phyloP scores from a whole-genome alignment of 2,888 invertebrate genomes.

The Lampropteryx suffumata region DNA sequence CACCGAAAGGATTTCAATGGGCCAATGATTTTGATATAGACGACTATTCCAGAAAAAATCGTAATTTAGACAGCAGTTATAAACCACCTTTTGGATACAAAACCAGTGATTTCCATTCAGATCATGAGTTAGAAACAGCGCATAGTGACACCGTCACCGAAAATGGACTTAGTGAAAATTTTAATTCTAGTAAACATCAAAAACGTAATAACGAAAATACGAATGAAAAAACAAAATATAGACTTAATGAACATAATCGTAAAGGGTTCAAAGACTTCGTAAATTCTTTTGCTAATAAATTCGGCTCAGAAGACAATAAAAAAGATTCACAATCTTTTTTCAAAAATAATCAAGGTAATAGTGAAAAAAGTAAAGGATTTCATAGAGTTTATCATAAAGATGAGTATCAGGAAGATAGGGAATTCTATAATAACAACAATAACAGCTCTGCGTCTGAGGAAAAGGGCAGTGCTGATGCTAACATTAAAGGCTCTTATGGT shows the following conservation, averaged over 20 bases:
- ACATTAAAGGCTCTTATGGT: conserved; percentile 56
- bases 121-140: neutral
- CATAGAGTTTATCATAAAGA: conserved; percentile 70
- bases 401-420: conserved; percentile 70
- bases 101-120: conserved; percentile 2
- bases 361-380: conserved; percentile 66
- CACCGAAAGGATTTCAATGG: conserved; percentile 60
- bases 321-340: conserved; percentile 50
- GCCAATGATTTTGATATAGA: conserved; percentile 49
- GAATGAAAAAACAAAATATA: conserved; percentile 40
- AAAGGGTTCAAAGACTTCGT: conserved; percentile 59
- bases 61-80: conserved; percentile 36
- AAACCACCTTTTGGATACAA: neutral
- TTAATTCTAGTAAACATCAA: conserved; percentile 45
- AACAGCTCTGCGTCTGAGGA: conserved; percentile 53
- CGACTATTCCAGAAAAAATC: conserved; percentile 38
- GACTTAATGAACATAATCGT: conserved; percentile 43
- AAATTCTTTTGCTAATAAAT: conserved; percentile 64
- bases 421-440: conserved; percentile 66
- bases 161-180: conserved; percentile 37
- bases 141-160: conserved; percentile 38
- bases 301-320: conserved; percentile 56
- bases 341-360: conserved; percentile 56
- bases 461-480: conserved; percentile 46
- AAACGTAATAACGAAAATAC: conserved; percentile 42